Conservation (phyloP, 2,888 invertebrate species). For the Euclidia mi region DNA sequence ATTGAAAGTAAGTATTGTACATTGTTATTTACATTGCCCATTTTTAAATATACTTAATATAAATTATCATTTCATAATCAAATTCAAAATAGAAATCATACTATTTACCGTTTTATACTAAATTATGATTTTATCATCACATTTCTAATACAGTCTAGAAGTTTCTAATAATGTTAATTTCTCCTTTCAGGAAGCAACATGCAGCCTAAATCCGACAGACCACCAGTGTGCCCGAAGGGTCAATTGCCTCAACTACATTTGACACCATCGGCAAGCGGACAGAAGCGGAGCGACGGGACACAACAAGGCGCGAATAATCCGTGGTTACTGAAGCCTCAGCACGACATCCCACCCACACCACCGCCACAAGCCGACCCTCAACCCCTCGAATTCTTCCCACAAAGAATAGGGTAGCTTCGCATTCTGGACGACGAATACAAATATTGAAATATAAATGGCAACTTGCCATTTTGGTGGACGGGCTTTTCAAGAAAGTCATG, state of each 20-base stretch:
- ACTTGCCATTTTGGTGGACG: slow-evolving; percentile 80
- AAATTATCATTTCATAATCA: too few relatives aligned
- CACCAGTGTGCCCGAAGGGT: slow-evolving; percentile 75
- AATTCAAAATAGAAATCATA: too few relatives aligned
- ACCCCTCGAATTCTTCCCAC: slow-evolving; percentile 78
- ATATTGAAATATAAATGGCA: slow-evolving; percentile 78
- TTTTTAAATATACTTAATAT: too few relatives aligned
- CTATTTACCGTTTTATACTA: too few relatives aligned
- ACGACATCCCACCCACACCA: slow-evolving; percentile 84
- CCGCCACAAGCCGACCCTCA: slow-evolving; percentile 79
- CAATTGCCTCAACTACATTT: slow-evolving; percentile 79
- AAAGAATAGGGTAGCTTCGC: slow-evolving; percentile 79
- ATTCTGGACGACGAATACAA: slow-evolving; percentile 56
- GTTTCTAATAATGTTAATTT: slow-evolving; percentile 26
- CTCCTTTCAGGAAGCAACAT: slow-evolving; percentile 70
- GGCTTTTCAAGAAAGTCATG: slow-evolving; percentile 75
- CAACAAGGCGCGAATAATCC: slow-evolving; percentile 70
- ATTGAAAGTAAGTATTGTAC: slow-evolving; percentile 71
- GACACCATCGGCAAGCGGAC: slow-evolving; percentile 75
- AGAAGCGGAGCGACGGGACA: slow-evolving; percentile 69
- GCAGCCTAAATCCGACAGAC: slow-evolving; percentile 83
- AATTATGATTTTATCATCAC: too few relatives aligned
- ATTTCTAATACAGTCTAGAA: background rate
- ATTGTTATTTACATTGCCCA: too few relatives aligned
- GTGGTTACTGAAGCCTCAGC: slow-evolving; percentile 80